Percentiles rank a stretch among this genome's conserved stretches.
phyloP scores from a whole-genome alignment of 2,888 invertebrate species.

The Leptogaster cylindrica region DNA sequence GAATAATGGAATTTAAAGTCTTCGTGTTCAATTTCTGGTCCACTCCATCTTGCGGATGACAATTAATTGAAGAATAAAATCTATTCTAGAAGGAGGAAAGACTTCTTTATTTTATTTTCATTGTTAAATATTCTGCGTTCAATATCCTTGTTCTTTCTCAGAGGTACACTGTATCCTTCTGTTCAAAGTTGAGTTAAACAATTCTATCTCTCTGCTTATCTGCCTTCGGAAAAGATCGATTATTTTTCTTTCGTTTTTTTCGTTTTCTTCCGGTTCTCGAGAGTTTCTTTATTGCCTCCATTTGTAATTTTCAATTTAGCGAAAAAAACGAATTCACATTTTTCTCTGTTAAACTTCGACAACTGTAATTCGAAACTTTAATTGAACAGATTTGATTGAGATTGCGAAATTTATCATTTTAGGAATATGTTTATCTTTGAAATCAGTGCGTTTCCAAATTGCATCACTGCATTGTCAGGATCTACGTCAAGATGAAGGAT shows the following conservation, averaged over 20 bases:
- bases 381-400: neutral
- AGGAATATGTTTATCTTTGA: too few relatives aligned
- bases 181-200: too few relatives aligned
- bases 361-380: neutral
- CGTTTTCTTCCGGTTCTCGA: neutral
- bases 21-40: neutral
- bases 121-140: too few relatives aligned
- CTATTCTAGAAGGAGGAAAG: slow-evolving; percentile 2
- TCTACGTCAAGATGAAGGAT: too few relatives aligned
- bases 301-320: neutral
- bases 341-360: neutral
- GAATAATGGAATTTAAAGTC: slow-evolving; percentile 11
- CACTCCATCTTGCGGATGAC: neutral
- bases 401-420: too few relatives aligned
- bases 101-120: slow-evolving; percentile 6
- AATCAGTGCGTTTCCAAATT: too few relatives aligned
- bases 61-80: neutral
- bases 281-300: neutral
- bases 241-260: slow-evolving; percentile 11
- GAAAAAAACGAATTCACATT: neutral
- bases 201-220: too few relatives aligned
- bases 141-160: too few relatives aligned
- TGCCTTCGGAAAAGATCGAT: neutral
- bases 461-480: too few relatives aligned
- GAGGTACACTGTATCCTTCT: too few relatives aligned